Evolutionary conservation across 2,797 vertebrate species (phyloP).

Genomic region (Enteromius viviparus): DNA sequence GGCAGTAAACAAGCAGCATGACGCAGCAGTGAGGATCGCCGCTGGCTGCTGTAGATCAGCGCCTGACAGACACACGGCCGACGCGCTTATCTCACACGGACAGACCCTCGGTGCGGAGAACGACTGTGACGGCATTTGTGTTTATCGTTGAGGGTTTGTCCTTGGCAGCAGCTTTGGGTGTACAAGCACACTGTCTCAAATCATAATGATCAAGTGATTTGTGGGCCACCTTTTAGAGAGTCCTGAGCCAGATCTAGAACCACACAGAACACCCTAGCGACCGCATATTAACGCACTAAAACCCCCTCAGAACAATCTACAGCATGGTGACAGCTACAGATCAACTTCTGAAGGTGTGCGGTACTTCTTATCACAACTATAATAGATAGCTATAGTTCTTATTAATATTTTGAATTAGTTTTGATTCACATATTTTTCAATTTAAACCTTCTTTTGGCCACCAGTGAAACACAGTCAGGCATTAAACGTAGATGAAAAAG

Average conservation of each 20-base stretch:
- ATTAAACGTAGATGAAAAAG: background rate
- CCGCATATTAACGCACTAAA: background rate
- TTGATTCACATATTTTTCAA: background rate
- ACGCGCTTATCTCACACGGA: conserved; percentile 40
- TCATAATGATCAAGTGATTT: background rate
- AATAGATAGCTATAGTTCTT: background rate
- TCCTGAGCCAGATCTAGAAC: background rate
- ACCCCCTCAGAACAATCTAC: too few relatives aligned
- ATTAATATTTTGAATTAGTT: background rate
- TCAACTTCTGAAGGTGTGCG: background rate
- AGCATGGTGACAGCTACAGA: too few relatives aligned
- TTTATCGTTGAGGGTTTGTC: background rate
- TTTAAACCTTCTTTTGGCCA: conserved; percentile 4
- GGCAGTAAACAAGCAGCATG: conserved; percentile 24
- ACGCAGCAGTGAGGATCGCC: conserved; percentile 18
- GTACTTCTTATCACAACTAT: background rate
- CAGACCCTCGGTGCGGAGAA: conserved; percentile 30
- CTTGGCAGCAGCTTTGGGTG: background rate
- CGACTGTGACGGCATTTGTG: background rate
- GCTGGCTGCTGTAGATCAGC: background rate
- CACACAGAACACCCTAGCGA: background rate
- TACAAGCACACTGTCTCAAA: background rate
- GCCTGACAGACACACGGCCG: background rate
- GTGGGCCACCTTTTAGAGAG: background rate
- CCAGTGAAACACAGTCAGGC: background rate